These are phyloP conservation scores for Lepilemur ruficaudatus DNA, from an alignment of 2,797 vertebrate genomes.

Conservation along the genomic window DNA sequence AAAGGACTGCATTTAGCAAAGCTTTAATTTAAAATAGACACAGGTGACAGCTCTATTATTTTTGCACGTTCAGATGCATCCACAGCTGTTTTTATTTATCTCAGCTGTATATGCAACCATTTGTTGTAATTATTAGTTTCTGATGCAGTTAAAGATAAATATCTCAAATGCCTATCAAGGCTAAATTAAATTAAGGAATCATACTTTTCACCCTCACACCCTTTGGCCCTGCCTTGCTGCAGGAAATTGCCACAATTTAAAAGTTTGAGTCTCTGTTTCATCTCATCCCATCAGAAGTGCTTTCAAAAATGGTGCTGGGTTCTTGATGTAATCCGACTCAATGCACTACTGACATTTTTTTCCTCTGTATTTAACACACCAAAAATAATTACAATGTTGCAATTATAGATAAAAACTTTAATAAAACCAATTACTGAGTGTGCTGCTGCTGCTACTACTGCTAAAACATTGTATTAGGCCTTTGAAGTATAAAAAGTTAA, in stretches of 20 bases:
- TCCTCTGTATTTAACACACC: not conserved
- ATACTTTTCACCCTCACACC: constrained; percentile 12
- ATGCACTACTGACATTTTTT: not conserved
- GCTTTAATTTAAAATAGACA: constrained; percentile 72
- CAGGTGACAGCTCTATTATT: constrained; percentile 76
- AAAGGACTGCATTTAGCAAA: constrained; percentile 59
- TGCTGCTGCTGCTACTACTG: not conserved
- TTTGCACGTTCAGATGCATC: constrained; percentile 47
- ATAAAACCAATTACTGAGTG: not conserved
- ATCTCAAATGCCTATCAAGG: constrained; percentile 45
- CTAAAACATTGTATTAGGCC: not conserved
- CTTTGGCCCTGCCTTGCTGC: not conserved
- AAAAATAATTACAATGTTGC: not conserved
- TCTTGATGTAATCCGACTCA: not conserved
- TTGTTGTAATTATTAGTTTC: constrained; percentile 72
- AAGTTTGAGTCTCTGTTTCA: not conserved
- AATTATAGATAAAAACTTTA: not conserved
- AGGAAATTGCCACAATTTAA: not conserved
- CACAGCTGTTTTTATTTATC: constrained; percentile 77
- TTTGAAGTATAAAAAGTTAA: not conserved
- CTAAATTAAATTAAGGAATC: constrained; percentile 69
- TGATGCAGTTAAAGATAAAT: constrained; percentile 60
- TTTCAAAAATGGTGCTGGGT: not conserved
- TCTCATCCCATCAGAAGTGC: not conserved
- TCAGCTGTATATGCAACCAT: constrained; percentile 35